Conservation (phyloP, 2,797 vertebrate genomes). For the Cottoperca gobio region DNA sequence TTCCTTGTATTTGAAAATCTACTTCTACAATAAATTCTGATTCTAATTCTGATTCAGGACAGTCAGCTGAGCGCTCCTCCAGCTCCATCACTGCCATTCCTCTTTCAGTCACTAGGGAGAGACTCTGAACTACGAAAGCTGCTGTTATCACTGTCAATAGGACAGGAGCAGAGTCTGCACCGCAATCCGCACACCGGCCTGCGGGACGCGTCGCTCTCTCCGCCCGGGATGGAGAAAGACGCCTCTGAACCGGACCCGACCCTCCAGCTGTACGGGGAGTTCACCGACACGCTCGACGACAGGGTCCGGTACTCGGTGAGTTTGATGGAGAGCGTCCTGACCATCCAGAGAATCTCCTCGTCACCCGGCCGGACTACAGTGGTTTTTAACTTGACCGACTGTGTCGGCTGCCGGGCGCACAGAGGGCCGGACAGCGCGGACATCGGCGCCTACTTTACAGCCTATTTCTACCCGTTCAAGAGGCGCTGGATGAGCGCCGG, state of each 20-base stretch:
- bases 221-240: slow-evolving; percentile 79
- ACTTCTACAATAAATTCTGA: no score
- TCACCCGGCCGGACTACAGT: slow-evolving; percentile 65
- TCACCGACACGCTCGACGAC: slow-evolving; percentile 76
- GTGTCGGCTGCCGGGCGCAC: slow-evolving; percentile 85
- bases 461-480: slow-evolving; percentile 87
- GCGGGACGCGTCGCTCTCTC: slow-evolving; percentile 72
- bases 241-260: slow-evolving; percentile 66
- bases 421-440: slow-evolving; percentile 73
- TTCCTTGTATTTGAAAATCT: no score
- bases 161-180: slow-evolving; percentile 64
- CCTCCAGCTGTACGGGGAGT: slow-evolving; percentile 80
- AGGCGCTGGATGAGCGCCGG: slow-evolving; percentile 83
- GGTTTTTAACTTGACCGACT: slow-evolving; percentile 84
- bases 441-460: slow-evolving; percentile 85
- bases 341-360: slow-evolving; percentile 78
- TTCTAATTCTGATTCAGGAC: neutral
- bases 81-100: slow-evolving; percentile 62
- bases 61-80: slow-evolving; percentile 16
- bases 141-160: slow-evolving; percentile 45
- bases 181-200: slow-evolving; percentile 74
- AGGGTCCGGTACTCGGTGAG: slow-evolving; percentile 81
- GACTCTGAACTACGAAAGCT: slow-evolving; percentile 61
- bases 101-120: slow-evolving; percentile 80
- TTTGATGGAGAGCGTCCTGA: slow-evolving; percentile 83